Conservation (phyloP, 2,888 invertebrate genomes). For the Drosophila bunnanda region DNA sequence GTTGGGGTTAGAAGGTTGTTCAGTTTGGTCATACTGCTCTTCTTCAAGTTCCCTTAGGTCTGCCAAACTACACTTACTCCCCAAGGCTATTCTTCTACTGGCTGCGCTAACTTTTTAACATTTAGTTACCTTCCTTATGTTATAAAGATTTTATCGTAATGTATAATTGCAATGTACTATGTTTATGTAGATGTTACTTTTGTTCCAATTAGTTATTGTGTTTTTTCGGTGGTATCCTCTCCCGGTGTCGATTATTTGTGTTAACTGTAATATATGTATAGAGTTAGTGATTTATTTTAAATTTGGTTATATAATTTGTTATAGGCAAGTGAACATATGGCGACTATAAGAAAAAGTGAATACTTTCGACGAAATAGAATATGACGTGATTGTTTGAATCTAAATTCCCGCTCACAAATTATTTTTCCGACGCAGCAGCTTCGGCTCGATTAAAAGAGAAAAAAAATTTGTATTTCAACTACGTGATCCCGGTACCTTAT, state of each 20-base stretch:
- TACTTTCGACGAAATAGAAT: background rate
- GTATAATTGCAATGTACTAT: background rate
- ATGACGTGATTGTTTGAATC: background rate
- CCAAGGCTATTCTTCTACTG: slow-evolving; percentile 8
- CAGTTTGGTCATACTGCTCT: background rate
- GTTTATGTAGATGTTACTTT: no score
- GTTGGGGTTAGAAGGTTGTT: background rate
- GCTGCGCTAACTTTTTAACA: slow-evolving; percentile 13
- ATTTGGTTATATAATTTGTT: slow-evolving; percentile 3
- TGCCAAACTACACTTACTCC: background rate
- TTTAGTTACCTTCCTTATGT: background rate
- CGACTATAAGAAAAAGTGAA: background rate
- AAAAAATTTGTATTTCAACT: background rate
- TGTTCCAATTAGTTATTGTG: background rate
- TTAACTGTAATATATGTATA: slow-evolving; percentile 11
- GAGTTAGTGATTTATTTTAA: slow-evolving; percentile 4
- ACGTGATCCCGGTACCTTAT: background rate
- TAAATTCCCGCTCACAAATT: no score
- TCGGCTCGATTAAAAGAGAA: background rate
- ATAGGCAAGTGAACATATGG: slow-evolving; percentile 13
- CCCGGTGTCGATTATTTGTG: slow-evolving; percentile 6
- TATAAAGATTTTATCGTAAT: background rate
- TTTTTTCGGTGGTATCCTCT: background rate
- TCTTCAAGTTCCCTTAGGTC: background rate
- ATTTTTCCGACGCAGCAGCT: background rate